Base-by-base conservation (phyloP, 2,113 vertebrate species). In the Oplegnathus fasciatus region DNA sequence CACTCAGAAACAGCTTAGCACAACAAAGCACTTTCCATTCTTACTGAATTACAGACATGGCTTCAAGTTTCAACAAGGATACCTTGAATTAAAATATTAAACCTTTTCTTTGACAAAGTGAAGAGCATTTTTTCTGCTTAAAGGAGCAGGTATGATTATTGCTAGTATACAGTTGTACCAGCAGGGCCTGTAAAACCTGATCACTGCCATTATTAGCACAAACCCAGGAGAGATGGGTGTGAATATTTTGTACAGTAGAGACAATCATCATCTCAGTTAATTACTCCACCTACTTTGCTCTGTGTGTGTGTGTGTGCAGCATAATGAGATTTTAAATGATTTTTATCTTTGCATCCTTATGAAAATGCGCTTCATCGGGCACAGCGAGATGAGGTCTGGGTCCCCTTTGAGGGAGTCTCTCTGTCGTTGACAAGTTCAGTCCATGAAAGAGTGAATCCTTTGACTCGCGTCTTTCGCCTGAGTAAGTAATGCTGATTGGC, bases 401-500 rank as follows among this genome's bases (percentile, higher is more conserved):
- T 62, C n/a, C 26, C 30, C 28, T 83, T 40, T 26, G 32, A 37
- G 34, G n/a, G 4, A 44, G 46, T 62, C 32, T 50, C 14, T 71
- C 44, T 11, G 30, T 60, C 18, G 20, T 44, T 64, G 55, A 78
- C 32, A 52, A 32, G 50, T 69, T 84, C 55, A 71, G 57, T 64
- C 28, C 81, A n/a, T 67, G 64, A 90, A 75, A 84, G 62, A 74
- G 40, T 71, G 50, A 85, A 79, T 87, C 69, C 52, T 82, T 71
- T 70, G 71, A 75, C 52, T 58, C 18, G 1, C 22, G 22, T 80
- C 76, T 81, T 61, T 86, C 24, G 55, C 65, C 66, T 28, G 71
- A 80, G 75, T 80, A 78, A 65, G 42, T 88, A 89, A 91, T 85
- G 58, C 83, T 90, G 66, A 71, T 81, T 82, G 89, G 78, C 78